Evolutionary conservation across 1,140 invertebrate genomes (phyloP).

Genomic region (Atta texana): DNA sequence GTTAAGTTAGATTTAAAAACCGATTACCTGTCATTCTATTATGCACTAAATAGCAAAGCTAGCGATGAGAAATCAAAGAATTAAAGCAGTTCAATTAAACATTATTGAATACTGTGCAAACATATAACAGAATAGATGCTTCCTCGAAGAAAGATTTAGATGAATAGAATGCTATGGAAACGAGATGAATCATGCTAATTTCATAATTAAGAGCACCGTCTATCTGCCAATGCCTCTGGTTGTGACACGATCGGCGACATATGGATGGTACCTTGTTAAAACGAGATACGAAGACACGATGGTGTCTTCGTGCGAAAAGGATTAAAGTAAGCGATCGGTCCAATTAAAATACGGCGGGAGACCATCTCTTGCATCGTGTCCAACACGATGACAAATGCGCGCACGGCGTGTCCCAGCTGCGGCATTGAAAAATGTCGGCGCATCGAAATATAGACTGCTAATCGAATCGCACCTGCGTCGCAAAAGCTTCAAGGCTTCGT

Average conservation of each 20-base stretch:
- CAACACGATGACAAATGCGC: constrained; percentile 60
- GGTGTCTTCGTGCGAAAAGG: constrained; percentile 48
- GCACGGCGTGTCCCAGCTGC: constrained; percentile 61
- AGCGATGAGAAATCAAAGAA: not conserved
- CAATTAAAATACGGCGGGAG: constrained; percentile 63
- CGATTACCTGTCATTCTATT: not conserved
- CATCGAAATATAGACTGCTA: constrained; percentile 33
- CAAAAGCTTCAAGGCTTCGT: not conserved
- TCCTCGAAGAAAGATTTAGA: not conserved
- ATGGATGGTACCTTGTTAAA: constrained; percentile 22
- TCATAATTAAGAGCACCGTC: constrained; percentile 5
- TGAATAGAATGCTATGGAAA: not conserved
- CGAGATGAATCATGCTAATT: not conserved
- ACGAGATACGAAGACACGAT: constrained; percentile 35
- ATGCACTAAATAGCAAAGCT: not conserved
- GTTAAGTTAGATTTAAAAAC: not conserved
- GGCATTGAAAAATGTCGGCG: constrained; percentile 59
- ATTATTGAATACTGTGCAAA: not conserved
- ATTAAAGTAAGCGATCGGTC: constrained; percentile 68
- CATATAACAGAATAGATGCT: not conserved
- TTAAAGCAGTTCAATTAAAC: not conserved
- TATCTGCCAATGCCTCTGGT: not conserved
- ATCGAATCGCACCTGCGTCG: constrained; percentile 71
- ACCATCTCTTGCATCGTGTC: constrained; percentile 22
- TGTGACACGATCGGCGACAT: not conserved